Percentiles rank a stretch among this genome's conserved stretches.
phyloP scores from a whole-genome alignment of 2,888 invertebrate species.

The Sarcophaga variegata region DNA sequence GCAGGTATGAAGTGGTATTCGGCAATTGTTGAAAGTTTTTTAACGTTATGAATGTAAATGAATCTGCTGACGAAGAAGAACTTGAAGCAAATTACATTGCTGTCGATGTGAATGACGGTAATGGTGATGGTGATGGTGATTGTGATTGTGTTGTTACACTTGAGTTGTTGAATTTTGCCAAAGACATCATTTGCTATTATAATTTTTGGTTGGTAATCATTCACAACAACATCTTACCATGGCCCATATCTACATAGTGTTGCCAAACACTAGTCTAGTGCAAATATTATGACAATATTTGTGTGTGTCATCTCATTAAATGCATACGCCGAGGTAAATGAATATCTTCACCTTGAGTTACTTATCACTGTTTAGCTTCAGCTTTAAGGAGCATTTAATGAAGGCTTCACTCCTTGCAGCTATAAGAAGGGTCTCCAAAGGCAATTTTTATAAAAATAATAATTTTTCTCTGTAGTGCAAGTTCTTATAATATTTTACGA shows the following conservation, averaged over 20 bases:
- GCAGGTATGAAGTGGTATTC: slow-evolving; percentile 1
- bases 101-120: slow-evolving; percentile 3
- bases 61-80: background rate
- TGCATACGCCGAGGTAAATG: slow-evolving; percentile 4
- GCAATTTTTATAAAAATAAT: no score
- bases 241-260: background rate
- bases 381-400: no score
- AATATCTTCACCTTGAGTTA: background rate
- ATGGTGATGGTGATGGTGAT: background rate
- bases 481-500: no score
- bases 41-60: slow-evolving; percentile 45
- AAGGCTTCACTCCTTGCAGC: no score
- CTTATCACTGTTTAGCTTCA: background rate
- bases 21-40: slow-evolving; percentile 51
- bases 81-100: slow-evolving; percentile 19
- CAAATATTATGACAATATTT: background rate
- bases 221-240: background rate
- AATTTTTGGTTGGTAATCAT: slow-evolving; percentile 36
- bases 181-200: background rate
- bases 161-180: slow-evolving; percentile 13
- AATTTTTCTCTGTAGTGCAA: no score
- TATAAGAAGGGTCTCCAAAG: no score
- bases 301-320: slow-evolving; percentile 28
- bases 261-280: background rate
- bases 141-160: slow-evolving; percentile 9